These are phyloP conservation scores for Trachops cirrhosus DNA, from an alignment of 2,797 vertebrate species.

Conservation along the genomic window DNA sequence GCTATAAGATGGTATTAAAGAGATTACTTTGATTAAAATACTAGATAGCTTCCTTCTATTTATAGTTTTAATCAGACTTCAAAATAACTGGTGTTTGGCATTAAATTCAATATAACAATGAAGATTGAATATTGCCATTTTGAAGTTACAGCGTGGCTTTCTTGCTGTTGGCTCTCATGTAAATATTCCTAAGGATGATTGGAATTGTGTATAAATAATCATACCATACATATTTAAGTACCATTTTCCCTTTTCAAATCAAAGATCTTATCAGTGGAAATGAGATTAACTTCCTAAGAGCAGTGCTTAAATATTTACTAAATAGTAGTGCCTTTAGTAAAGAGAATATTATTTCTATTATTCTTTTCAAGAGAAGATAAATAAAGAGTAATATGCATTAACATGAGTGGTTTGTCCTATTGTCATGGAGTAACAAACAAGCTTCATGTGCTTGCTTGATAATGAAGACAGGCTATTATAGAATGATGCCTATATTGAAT, in stretches of 20 bases:
- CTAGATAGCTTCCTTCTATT: conserved; percentile 55
- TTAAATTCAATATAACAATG: conserved; percentile 60
- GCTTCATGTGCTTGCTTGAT: neutral
- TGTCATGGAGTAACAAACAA: neutral
- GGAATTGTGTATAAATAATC: conserved; percentile 50
- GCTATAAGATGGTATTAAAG: conserved; percentile 38
- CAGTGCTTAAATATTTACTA: conserved; percentile 8
- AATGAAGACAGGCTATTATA: neutral
- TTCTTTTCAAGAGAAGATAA: neutral
- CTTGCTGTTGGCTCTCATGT: conserved; percentile 27
- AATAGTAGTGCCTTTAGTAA: conserved; percentile 2
- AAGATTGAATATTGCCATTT: neutral
- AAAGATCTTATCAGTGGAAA: conserved; percentile 20
- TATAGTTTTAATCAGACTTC: conserved; percentile 53
- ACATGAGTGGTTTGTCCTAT: neutral
- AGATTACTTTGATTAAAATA: conserved; percentile 68
- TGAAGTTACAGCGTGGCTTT: neutral
- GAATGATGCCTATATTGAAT: neutral
- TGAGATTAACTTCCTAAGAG: neutral
- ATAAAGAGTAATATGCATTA: neutral
- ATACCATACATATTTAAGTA: conserved; percentile 65
- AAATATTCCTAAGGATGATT: conserved; percentile 50
- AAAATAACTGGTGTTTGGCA: conserved; percentile 56
- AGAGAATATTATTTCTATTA: neutral
- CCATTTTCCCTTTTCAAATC: conserved; percentile 25